A percentile compares a stretch with the other conserved stretches of the same genome.
Evolutionary conservation across 53 echinoderm and acorn worm genomes (phyloP).

Genomic region (Astropecten irregularis): DNA sequence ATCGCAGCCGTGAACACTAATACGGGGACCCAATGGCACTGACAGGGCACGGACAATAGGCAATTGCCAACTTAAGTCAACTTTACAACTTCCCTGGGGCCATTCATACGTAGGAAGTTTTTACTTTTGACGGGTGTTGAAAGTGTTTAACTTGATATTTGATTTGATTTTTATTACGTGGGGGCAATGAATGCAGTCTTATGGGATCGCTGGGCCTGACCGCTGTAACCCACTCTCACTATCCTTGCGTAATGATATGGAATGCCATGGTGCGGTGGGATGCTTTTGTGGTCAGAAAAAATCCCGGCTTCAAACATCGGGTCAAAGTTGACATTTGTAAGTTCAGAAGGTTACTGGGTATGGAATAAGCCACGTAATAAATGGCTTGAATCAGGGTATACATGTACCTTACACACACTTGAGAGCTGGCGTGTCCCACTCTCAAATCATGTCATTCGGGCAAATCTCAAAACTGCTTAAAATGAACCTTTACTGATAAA

Average conservation of each 20-base stretch:
- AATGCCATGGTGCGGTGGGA: not conserved
- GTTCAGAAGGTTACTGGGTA: slow-evolving; percentile 29
- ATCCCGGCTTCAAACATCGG: not conserved
- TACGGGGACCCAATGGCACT: not conserved
- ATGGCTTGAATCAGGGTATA: too few species aligned
- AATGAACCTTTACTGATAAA: too few species aligned
- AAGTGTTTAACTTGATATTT: slow-evolving; percentile 45
- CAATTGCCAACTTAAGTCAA: slow-evolving; percentile 53
- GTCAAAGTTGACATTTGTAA: not conserved
- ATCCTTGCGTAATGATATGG: slow-evolving; percentile 11
- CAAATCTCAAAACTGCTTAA: not conserved
- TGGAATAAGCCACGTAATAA: too few species aligned
- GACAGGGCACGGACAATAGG: slow-evolving; percentile 34
- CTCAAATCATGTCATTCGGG: too few species aligned
- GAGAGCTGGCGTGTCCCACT: too few species aligned
- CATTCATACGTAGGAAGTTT: not conserved
- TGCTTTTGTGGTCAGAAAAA: slow-evolving; percentile 9
- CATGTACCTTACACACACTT: too few species aligned
- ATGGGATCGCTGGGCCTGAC: not conserved
- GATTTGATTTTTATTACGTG: slow-evolving; percentile 36
- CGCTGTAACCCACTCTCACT: slow-evolving; percentile 15
- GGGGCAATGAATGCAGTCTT: not conserved
- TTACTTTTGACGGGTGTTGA: slow-evolving; percentile 41
- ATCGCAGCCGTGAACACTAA: slow-evolving; percentile 41
- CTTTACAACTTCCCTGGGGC: slow-evolving; percentile 48